Percentiles rank a stretch among this genome's conserved stretches.
These are phyloP conservation scores for Otus sunia DNA, from an alignment of 2,113 vertebrate genomes.

Conservation along the genomic window DNA sequence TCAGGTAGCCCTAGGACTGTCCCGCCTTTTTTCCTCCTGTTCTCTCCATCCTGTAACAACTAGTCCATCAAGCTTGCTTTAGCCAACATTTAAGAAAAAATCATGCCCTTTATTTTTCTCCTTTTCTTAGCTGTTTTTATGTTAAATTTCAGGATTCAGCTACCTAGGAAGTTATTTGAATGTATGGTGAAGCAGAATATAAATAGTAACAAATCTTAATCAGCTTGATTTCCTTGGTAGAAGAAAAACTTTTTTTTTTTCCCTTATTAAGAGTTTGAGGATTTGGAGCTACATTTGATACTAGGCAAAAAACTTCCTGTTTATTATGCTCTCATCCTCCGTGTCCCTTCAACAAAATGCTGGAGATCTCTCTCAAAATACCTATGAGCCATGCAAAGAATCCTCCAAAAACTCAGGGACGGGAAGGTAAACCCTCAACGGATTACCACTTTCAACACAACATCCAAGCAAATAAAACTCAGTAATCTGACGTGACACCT, in stretches of 20 bases:
- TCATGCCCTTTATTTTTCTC: background rate
- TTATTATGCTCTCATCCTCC: background rate
- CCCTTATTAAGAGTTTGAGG: background rate
- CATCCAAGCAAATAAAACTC: background rate
- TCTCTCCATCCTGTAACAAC: background rate
- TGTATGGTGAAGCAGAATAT: background rate
- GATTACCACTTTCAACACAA: background rate
- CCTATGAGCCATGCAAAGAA: background rate
- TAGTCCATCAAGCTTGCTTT: background rate
- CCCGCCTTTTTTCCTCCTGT: background rate
- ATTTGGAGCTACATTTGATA: background rate
- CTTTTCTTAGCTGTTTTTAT: background rate
- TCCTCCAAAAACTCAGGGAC: background rate
- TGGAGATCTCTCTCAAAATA: background rate
- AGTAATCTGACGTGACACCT: background rate
- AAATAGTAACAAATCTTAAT: background rate
- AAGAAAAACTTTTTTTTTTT: background rate
- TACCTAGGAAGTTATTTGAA: background rate
- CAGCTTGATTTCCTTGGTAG: no score
- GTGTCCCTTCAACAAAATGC: background rate
- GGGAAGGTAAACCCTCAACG: background rate
- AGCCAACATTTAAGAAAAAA: background rate
- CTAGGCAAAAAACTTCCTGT: background rate
- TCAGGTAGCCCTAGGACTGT: background rate
- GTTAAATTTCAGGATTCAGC: background rate